phyloP scores from a whole-genome alignment of 2,113 vertebrate species.

The Marmota flaviventris region DNA sequence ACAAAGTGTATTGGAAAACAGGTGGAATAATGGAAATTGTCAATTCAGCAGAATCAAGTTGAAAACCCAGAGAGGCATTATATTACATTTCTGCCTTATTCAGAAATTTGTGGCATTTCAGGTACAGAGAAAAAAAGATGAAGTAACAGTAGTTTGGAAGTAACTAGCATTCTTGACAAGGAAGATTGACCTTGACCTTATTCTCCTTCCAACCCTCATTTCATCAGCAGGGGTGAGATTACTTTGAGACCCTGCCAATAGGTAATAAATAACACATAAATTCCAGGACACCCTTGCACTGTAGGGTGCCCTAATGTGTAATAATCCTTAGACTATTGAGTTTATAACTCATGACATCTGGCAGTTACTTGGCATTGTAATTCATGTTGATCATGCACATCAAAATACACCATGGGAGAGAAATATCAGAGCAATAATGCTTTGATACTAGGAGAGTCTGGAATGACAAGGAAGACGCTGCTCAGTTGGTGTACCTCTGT shows the following conservation, averaged over 20 bases:
- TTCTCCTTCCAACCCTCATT: conserved; percentile 63
- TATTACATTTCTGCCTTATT: neutral
- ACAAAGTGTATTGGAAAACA: conserved; percentile 14
- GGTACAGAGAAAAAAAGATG: conserved; percentile 42
- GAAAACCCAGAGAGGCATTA: neutral
- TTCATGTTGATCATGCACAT: conserved; percentile 77
- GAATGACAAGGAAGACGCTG: conserved; percentile 53
- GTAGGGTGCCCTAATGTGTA: conserved; percentile 83
- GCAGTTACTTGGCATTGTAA: conserved; percentile 84
- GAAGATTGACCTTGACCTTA: conserved; percentile 68
- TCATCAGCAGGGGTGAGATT: conserved; percentile 84
- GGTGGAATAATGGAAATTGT: neutral
- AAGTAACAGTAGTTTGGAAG: conserved; percentile 32
- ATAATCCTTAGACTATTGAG: conserved; percentile 86
- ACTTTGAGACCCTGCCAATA: conserved; percentile 78
- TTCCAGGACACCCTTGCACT: conserved; percentile 82
- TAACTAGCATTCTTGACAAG: conserved; percentile 56
- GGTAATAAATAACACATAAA: conserved; percentile 82
- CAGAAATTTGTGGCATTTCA: neutral
- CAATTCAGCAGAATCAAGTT: neutral
- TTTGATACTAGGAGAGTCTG: neutral
- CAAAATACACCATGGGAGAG: conserved; percentile 51
- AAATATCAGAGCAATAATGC: conserved; percentile 19
- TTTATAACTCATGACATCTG: conserved; percentile 85
- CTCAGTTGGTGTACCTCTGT: conserved; percentile 25